Conservation (phyloP, 53 echinoderm and acorn worm genomes). For the Paelopatides confundens region DNA sequence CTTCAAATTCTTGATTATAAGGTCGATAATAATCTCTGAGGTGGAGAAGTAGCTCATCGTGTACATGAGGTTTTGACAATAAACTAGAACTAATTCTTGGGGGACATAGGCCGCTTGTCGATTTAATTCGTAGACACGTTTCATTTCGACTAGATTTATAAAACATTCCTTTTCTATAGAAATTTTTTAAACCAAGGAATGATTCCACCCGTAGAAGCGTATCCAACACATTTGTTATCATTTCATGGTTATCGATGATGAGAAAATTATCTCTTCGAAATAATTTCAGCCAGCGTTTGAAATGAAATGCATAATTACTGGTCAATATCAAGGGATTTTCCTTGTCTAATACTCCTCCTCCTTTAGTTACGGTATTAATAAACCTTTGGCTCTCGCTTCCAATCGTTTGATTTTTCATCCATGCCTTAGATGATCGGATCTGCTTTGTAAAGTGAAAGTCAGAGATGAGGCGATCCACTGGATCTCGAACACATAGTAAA, state of each 20-base stretch:
- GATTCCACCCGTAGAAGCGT: conserved; percentile 70
- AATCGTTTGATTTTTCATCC: conserved; percentile 49
- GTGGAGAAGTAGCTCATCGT: conserved; percentile 58
- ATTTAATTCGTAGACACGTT: not conserved
- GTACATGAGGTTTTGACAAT: conserved; percentile 73
- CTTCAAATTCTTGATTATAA: conserved; percentile 75
- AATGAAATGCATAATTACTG: conserved; percentile 77
- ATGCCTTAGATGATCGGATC: conserved; percentile 44
- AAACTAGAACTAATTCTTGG: conserved; percentile 71
- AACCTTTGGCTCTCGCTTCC: conserved; percentile 65
- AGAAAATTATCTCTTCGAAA: conserved; percentile 73
- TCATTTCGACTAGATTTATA: conserved; percentile 11
- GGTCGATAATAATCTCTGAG: conserved; percentile 87
- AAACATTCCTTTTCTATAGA: conserved; percentile 69
- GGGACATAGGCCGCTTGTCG: conserved; percentile 33
- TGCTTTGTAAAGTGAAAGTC: conserved; percentile 87
- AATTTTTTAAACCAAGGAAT: conserved; percentile 75
- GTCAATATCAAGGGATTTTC: conserved; percentile 74
- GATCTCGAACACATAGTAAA: conserved; percentile 84
- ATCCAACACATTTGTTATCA: conserved; percentile 56
- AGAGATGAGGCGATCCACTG: conserved; percentile 73
- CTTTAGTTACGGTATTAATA: conserved; percentile 54
- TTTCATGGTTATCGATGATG: conserved; percentile 68
- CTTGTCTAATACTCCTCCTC: conserved; percentile 66
- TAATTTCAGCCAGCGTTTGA: conserved; percentile 70